Base-by-base conservation (phyloP, 2,113 vertebrate genomes). In the Micromys minutus region DNA sequence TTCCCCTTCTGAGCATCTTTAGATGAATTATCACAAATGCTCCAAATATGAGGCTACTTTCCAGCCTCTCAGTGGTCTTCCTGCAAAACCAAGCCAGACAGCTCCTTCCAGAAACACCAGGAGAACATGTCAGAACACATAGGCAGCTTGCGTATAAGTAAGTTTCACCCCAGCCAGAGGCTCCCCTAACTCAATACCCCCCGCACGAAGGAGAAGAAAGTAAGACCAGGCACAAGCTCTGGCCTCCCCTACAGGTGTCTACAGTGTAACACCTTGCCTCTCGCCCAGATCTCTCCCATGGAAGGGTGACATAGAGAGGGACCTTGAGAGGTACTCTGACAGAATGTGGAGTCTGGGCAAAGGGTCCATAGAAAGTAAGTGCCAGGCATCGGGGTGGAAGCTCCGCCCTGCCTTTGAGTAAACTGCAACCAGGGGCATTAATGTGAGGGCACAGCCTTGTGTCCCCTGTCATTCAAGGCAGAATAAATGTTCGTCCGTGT, bases 21-120 rank as follows among this genome's bases (percentile, higher is more conserved):
- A 47, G 50, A 55, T 80, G 42, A 90, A 36, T 19, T 39, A 57
- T 39, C 16, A 77, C 36, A 85, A 65, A 31, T 19, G 29, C 19
- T 10, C 29, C 17, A 24, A 21, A 50, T 34, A 42, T 67, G 83
- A n/a, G 9, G 45, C 26, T 52, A 42, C 67, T 74, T 31, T 55
- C 36, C 86, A 42, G n/a, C 12, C 52, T 45, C 69, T 72, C 50
- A 3, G 17, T n/a, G 50, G 1, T 12, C n/a, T 86, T 88, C 21
- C 72, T 89, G 31, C 67, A 87, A 91, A 91, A 8, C 3, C 13
- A 39, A 95, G 47, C 67, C 87, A 31, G 52, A 57, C 39, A 65
- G 10, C 74, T 75, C 22, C 61, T 91, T 84, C 65, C 69, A 77
- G 74, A 95, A 92, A 67, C 39, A 85, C 80, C 90, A 34, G 29